Evolutionary conservation across 2,888 invertebrate genomes (phyloP), one percentile per base, ranked within the genome.

Genomic region (Augochlorella aurata): DNA sequence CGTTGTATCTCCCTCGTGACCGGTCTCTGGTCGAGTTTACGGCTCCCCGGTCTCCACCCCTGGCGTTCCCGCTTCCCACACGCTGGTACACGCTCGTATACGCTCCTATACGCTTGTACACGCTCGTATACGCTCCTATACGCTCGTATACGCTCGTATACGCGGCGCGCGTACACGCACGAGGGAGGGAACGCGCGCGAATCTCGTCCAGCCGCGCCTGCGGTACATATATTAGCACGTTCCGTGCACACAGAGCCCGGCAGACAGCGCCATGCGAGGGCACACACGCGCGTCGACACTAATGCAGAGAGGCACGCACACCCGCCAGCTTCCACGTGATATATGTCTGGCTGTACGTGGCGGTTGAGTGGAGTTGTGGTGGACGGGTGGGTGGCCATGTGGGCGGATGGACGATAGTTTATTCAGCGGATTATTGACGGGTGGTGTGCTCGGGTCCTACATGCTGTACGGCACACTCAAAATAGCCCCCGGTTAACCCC

Each of bases 391-490:
- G 89, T 88, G 89, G 89, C 85, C 84, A 82, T 85, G 92, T 90
- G 91, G 93, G 91, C 90, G 91, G 90, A 88, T 89, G 91, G 89
- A 90, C 92, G 92, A 93, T 93, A 92, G 93, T 93, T 93, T 93
- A 93, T 93, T 93, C 93, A 92, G 90, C 90, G 93, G 93, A 93
- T 93, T 93, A 93, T 93, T 92, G 93, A 93, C 93, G 93, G 91
- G 90, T 90, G 92, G 90, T 92, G 89, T 91, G 89, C 90, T 90
- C 90, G 87, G 91, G 88, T 89, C 88, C 87, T 88, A 88, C 89
- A 87, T 83, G 87, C 86, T 87, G 88, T 89, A 88, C 87, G 88
- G 89, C 83, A 85, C 89, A 90, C 91, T 93, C 92, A 90, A 93
- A 93, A 93, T 93, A 93, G 91, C 92, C 91, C 90, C 88, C 89